A percentile compares a stretch with the other conserved stretches of the same genome.
These are phyloP conservation scores for Drosophila lacicola DNA, from an alignment of 2,888 invertebrate genomes.

Conservation along the genomic window DNA sequence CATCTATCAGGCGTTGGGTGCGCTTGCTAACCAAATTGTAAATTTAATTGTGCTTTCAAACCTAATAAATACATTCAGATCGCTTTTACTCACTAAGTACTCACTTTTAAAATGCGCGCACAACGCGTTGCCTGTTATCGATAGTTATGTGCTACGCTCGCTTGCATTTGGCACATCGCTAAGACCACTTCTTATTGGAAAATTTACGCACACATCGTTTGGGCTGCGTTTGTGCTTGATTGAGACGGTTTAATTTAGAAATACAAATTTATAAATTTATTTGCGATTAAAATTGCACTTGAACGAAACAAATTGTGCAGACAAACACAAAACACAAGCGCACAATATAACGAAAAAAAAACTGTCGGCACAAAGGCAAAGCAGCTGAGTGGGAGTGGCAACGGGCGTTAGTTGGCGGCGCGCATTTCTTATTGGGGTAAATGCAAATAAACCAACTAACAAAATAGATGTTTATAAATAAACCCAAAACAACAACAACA, in stretches of 20 bases:
- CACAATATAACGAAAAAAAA: background rate
- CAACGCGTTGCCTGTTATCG: conserved; percentile 20
- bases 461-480: conserved; percentile 55
- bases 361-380: conserved; percentile 1
- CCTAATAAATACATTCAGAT: conserved; percentile 7
- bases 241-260: conserved; percentile 28
- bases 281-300: conserved; percentile 1
- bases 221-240: conserved; percentile 31
- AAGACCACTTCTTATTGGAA: conserved; percentile 49
- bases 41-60: conserved; percentile 26
- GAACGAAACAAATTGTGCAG: conserved; percentile 4
- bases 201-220: conserved; percentile 42
- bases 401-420: conserved; percentile 50
- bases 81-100: background rate
- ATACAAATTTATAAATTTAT: background rate
- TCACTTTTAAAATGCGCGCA: conserved; percentile 36
- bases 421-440: conserved; percentile 64
- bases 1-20: conserved; percentile 81
- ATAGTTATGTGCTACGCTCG: conserved; percentile 17
- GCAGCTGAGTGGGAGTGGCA: conserved; percentile 38
- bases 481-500: conserved; percentile 27
- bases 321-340: background rate
- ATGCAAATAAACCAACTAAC: conserved; percentile 42
- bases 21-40: conserved; percentile 76
- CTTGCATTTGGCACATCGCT: conserved; percentile 28